A percentile compares a stretch with the other conserved stretches of the same genome.
Evolutionary conservation across 2,888 invertebrate genomes (phyloP).

Genomic region (Polyommatus iphigenia): DNA sequence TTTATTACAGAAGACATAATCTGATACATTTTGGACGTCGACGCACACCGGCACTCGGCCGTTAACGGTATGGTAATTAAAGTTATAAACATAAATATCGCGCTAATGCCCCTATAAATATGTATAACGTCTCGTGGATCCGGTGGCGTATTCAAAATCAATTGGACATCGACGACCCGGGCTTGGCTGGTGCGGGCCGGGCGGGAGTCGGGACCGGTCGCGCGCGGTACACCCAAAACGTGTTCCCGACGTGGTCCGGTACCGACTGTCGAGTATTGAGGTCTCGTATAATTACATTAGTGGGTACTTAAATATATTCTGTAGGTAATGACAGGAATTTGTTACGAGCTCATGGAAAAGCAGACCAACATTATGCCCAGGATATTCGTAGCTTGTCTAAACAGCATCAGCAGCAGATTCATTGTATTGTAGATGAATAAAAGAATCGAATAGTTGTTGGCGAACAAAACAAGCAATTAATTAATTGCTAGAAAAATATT

Average conservation of each 20-base stretch:
- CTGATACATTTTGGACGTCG: slow-evolving; percentile 6
- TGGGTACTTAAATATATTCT: background rate
- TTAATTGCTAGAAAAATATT: background rate
- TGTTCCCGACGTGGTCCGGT: background rate
- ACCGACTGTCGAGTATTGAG: background rate
- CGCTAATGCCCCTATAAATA: slow-evolving; percentile 12
- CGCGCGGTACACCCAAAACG: background rate
- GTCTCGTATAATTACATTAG: background rate
- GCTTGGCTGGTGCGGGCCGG: background rate
- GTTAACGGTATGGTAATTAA: slow-evolving; percentile 11
- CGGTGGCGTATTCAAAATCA: slow-evolving; percentile 18
- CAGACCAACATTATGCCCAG: background rate
- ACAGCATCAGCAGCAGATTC: too few relatives aligned
- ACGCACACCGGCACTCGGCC: background rate
- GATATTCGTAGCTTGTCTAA: too few relatives aligned
- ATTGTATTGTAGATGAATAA: background rate
- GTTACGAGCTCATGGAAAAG: background rate
- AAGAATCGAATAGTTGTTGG: background rate
- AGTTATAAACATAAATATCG: slow-evolving; percentile 19
- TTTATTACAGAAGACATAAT: slow-evolving; percentile 4
- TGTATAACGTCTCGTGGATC: background rate
- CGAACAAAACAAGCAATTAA: background rate
- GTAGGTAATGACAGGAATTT: background rate
- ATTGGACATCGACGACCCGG: background rate
- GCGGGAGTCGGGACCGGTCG: background rate